phyloP scores from a whole-genome alignment of 1,140 invertebrate genomes.

The Drosophila yakuba region DNA sequence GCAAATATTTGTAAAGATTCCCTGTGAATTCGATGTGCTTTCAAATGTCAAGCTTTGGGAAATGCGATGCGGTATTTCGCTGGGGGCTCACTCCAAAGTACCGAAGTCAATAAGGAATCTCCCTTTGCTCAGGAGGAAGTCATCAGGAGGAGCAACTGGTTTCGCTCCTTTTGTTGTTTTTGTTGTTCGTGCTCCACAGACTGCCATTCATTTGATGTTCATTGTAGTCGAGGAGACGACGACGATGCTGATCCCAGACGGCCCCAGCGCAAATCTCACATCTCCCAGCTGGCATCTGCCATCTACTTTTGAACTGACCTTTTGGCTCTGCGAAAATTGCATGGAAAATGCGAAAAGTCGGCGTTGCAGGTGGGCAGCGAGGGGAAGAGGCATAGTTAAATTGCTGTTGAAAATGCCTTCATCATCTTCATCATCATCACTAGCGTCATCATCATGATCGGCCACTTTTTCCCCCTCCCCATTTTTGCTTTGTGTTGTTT shows the following conservation, averaged over 20 bases:
- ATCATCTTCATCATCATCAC: constrained; percentile 60
- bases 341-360: constrained; percentile 56
- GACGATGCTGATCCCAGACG: constrained; percentile 43
- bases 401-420: constrained; percentile 62
- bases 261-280: constrained; percentile 29
- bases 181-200: constrained; percentile 27
- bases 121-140: constrained; percentile 57
- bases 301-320: constrained; percentile 57
- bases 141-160: constrained; percentile 57
- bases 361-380: neutral
- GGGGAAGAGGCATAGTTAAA: neutral
- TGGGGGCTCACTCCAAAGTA: constrained; percentile 44
- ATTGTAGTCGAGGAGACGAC: constrained; percentile 50
- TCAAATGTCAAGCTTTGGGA: constrained; percentile 63
- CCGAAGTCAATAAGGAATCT: constrained; percentile 66
- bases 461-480: constrained; percentile 9
- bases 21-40: constrained; percentile 3
- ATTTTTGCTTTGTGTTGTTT: constrained; percentile 46
- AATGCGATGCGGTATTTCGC: constrained; percentile 53
- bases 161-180: constrained; percentile 38
- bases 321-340: constrained; percentile 67
- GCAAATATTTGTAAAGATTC: neutral
- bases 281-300: constrained; percentile 39
- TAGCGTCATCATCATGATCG: constrained; percentile 60
- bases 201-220: constrained; percentile 59